phyloP scores from a whole-genome alignment of 2,797 vertebrate species.

The Neosilurus hyrtlii region DNA sequence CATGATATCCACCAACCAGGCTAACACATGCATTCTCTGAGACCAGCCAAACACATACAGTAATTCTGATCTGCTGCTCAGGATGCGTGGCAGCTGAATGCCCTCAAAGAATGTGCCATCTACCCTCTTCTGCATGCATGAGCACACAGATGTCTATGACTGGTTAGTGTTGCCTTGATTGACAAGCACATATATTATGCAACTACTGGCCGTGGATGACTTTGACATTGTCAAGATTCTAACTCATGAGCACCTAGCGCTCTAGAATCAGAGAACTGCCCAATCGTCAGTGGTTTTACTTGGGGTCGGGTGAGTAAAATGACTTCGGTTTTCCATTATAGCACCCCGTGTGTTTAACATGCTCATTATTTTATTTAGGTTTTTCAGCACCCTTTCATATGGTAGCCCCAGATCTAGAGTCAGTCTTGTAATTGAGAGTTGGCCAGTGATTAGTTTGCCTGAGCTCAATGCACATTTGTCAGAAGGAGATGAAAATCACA shows the following conservation, averaged over 20 bases:
- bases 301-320: slow-evolving; percentile 8
- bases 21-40: neutral
- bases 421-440: slow-evolving; percentile 25
- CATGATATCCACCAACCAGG: neutral
- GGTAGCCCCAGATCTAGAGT: neutral
- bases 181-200: neutral
- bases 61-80: neutral
- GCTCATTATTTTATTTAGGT: slow-evolving; percentile 16
- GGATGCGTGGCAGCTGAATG: neutral
- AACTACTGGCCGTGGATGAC: neutral
- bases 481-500: slow-evolving; percentile 20
- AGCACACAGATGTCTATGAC: neutral
- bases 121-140: neutral
- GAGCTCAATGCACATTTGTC: slow-evolving; percentile 10
- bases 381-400: slow-evolving; percentile 16
- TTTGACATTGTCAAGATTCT: neutral
- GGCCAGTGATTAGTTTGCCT: neutral
- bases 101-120: neutral
- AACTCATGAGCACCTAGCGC: neutral
- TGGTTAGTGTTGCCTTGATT: neutral
- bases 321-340: neutral
- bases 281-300: neutral
- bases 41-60: neutral
- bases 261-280: too few species aligned
- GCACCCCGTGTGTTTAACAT: slow-evolving; percentile 21